A percentile compares a stretch with the other conserved stretches of the same genome.
phyloP scores from a whole-genome alignment of 1,140 invertebrate species.

The Odontomachus brunneus region DNA sequence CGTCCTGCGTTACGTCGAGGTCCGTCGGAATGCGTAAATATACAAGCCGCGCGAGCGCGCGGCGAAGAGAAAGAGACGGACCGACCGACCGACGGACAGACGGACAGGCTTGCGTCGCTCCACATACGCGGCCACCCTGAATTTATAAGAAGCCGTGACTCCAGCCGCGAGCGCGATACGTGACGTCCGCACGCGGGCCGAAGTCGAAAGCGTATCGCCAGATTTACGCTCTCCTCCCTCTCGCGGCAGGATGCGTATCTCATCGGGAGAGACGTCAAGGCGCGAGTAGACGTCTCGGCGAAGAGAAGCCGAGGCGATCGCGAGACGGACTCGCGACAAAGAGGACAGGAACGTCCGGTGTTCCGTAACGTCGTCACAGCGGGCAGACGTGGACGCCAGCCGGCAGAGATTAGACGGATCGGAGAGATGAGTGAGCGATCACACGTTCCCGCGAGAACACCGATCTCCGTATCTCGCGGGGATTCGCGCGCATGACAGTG shows the following conservation, averaged over 20 bases:
- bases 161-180: slow-evolving; percentile 48
- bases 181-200: slow-evolving; percentile 55
- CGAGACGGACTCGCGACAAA: slow-evolving; percentile 3
- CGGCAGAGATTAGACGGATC: not conserved
- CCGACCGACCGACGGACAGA: no score
- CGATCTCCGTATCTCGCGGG: no score
- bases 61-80: slow-evolving; percentile 44
- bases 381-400: no score
- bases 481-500: no score
- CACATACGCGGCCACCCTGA: slow-evolving; percentile 70
- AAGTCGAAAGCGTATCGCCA: slow-evolving; percentile 33
- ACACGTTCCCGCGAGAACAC: no score
- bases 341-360: slow-evolving; percentile 14
- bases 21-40: slow-evolving; percentile 83
- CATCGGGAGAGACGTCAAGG: slow-evolving; percentile 33
- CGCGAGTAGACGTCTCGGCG: no score
- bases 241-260: slow-evolving; percentile 46
- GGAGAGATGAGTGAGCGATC: no score
- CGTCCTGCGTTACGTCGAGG: slow-evolving; percentile 83
- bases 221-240: slow-evolving; percentile 26
- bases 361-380: no score
- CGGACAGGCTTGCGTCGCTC: slow-evolving; percentile 60
- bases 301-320: not conserved
- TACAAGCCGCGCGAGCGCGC: slow-evolving; percentile 77
- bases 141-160: slow-evolving; percentile 75